Conservation (phyloP, 2,113 vertebrate species). For the Pardalotus punctatus region DNA sequence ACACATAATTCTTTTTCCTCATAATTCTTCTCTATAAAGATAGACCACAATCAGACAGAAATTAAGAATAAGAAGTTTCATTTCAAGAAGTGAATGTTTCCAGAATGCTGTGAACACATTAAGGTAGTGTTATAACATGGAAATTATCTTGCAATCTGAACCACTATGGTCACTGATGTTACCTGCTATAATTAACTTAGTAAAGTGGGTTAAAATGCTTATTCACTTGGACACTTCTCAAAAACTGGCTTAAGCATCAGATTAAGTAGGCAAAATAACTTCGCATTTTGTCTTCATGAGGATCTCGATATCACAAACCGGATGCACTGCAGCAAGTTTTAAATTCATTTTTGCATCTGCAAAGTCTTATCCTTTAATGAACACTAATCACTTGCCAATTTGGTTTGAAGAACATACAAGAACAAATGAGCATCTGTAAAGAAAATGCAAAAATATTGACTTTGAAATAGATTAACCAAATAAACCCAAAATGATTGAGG, state of each 20-base stretch:
- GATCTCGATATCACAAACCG: not conserved
- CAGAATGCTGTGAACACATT: not conserved
- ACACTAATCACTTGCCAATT: not conserved
- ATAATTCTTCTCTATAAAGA: not conserved
- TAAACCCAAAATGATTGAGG: not conserved
- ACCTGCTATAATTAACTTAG: slow-evolving; percentile 1
- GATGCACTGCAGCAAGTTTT: not conserved
- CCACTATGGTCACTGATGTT: not conserved
- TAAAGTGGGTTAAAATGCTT: not conserved
- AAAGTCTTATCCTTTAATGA: not conserved
- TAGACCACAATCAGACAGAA: not conserved
- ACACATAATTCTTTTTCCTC: not conserved
- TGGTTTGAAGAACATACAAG: not conserved
- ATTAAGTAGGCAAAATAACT: not conserved
- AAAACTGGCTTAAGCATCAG: not conserved
- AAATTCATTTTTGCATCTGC: not conserved
- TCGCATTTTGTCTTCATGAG: not conserved
- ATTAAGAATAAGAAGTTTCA: not conserved
- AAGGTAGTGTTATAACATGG: not conserved
- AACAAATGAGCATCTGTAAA: not conserved
- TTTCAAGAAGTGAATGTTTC: slow-evolving; percentile 21
- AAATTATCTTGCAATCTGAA: slow-evolving; percentile 11
- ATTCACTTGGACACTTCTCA: not conserved
- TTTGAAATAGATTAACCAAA: not conserved
- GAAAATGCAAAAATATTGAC: not conserved